Evolutionary conservation across 2,797 vertebrate genomes (phyloP), one percentile per base, ranked within the genome.

Genomic region (Pantherophis vulpinus): DNA sequence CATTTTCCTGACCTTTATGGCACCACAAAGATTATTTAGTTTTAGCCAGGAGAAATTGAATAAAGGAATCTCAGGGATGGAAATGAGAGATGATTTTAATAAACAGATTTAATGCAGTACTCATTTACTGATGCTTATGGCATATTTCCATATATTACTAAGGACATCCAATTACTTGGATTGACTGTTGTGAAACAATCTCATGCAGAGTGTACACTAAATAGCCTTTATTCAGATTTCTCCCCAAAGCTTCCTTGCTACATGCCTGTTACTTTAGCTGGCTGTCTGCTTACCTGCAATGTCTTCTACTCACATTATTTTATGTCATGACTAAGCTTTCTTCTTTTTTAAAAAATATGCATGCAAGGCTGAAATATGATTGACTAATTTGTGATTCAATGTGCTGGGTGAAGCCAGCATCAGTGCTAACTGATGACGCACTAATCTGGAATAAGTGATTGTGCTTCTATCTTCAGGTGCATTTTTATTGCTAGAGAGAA

Each of bases 51-150:
- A 96, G 94, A 97, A 97, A 96, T 95, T 96, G 95, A 97, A 97
- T 96, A 96, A 98, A 98, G 97, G 86, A 97, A 97, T 98, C 98
- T 97, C 97, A 94, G 97, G 98, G 98, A 97, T 97, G 97, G 96
- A 97, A 97, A 97, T 96, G 97, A 96, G 97, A 95, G 93, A 96
- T 96, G 95, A 96, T 97, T 97, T 97, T 97, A 96, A 97, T 97
- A 97, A 97, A 96, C 95, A 97, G 97, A 97, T 97, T 97, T 97
- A 97, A 97, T 96, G 92, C 54, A 96, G 95, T 95, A 95, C 95
- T 90, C 0, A 95, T 96, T 96, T 87, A 96, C 95, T 97, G 95
- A 97, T 96, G 95, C 97, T 97, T 97, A 95, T 97, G 96, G 95
- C 95, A 97, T 94, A 97, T 97, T 97, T 96, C 96, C 97, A 96